Base-by-base conservation (phyloP, 2,888 invertebrate genomes). In the Callyntrura sp. region DNA sequence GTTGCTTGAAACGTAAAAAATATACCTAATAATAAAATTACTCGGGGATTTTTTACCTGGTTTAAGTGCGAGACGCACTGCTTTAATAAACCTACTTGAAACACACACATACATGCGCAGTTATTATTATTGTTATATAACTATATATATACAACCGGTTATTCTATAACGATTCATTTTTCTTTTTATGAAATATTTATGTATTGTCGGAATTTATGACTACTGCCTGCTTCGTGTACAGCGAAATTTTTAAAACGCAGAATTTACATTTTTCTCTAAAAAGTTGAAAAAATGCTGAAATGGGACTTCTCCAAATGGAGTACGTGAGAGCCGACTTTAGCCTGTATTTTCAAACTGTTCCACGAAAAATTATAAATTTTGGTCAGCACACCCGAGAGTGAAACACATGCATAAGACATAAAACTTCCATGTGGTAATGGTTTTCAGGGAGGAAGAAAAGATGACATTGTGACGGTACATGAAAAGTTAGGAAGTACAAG, bases 331-430 rank as follows among this genome's bases (percentile, higher is more conserved):
- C 9, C 9, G 14, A 35, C 28, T 28, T 25, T 25, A 0, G 11
- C 1, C 51, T 51, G 51, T n/a, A 23, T 62, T 62, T 25, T 62
- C 23, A 3, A 25, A 8, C 65, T 14, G 65, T 65, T 65, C 65
- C 14, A 5, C 14, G 65, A 43, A 60, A 65, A 45, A 78, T 85
- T 70, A 84, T 28, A 48, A 57, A 85, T 85, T 85, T 78, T 23
- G 23, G 60, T 48, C 78, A 78, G 62, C 5, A 28, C 14, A 25
- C 3, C 35, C 35, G 35, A 2, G 25, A 57, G 20, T 60, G 25
- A 25, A 23, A 35, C 20, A 57, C 3, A 73, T 57, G 28, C 28
- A 81, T 60, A 83, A 78, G n/a, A 51, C 76, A 78, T 85, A 73
- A 60, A 84, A 84, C n/a, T 60, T 85, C 65, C 57, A 57, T 68